Base-by-base conservation (phyloP, 2,113 vertebrate genomes). In the Eurystomus gularis region DNA sequence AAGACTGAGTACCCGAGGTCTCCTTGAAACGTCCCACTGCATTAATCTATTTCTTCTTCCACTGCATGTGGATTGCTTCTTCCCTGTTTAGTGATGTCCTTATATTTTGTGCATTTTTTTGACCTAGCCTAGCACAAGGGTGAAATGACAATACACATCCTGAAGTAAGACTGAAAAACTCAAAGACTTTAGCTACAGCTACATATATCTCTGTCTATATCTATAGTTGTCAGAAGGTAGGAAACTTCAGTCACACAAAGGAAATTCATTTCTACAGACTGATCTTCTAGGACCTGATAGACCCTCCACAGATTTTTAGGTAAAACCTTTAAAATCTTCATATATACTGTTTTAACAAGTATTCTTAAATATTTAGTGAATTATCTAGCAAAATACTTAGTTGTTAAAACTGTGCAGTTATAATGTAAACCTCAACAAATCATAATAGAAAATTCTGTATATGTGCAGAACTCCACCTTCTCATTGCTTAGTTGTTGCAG, bases 251-350 rank as follows among this genome's bases (percentile, higher is more conserved):
- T 87, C 31, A 68, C 6, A 39, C 8, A 54, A 57, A 80, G 13
- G 7, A 33, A 52, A 52, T 54, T 17, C 2, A 12, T 26, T 62
- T 79, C 68, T 61, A 37, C 1, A 7, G 11, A 40, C 16, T 26
- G 5, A 35, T 84, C 9, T 52, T 51, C 35, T 44, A 55, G 9
- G 23, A 58, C 7, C 13, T 62, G 3, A 39, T 44, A 62, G 31
- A 37, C 6, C 0, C 1, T 44, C 85, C 20, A 40, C 3, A 49
- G 0, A 37, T 29, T 55, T 57, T 7, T 7, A 24, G 11, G 35
- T 61, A 76, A 51, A 62, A 18, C 24, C 4, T 69, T n/a, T 44
- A 10, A 46, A 65, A 70, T 58, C 28, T 68, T 79, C 54, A n/a
- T 9, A 61, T 6, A 15, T 23, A 14, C 13, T 10, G 4, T 66